Evolutionary conservation across 1,140 invertebrate species (phyloP).

Genomic region (Ceratosolen solmsi): DNA sequence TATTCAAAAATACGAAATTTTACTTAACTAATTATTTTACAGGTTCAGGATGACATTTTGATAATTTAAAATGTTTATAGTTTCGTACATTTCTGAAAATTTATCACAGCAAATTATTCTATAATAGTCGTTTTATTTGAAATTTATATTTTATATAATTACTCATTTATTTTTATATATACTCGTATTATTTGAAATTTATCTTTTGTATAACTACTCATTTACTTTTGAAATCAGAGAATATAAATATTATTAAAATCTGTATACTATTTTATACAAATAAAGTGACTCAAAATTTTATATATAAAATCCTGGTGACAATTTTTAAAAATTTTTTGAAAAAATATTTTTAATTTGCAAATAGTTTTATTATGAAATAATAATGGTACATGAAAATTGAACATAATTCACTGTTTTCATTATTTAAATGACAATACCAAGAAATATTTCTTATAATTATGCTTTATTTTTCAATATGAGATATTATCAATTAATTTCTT

Average conservation of each 20-base stretch:
- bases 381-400: neutral
- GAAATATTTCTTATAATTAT: neutral
- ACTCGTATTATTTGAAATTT: too few species aligned
- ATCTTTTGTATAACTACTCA: too few species aligned
- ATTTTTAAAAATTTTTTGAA: too few species aligned
- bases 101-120: conserved; percentile 48
- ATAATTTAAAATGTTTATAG: conserved; percentile 43
- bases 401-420: neutral
- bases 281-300: neutral
- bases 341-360: too few species aligned
- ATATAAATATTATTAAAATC: too few species aligned
- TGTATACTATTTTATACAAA: neutral
- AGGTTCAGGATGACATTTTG: conserved; percentile 36
- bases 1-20: conserved; percentile 32
- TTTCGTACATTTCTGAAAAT: conserved; percentile 46
- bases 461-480: too few species aligned
- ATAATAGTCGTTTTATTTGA: neutral
- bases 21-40: conserved; percentile 49
- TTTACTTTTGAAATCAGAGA: too few species aligned
- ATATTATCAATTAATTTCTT: neutral
- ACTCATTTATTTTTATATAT: neutral
- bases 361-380: too few species aligned
- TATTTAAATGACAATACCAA: neutral
- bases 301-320: too few species aligned
- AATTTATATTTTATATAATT: neutral